phyloP scores from a whole-genome alignment of 2,797 vertebrate genomes.

The Rhinophrynus dorsalis region DNA sequence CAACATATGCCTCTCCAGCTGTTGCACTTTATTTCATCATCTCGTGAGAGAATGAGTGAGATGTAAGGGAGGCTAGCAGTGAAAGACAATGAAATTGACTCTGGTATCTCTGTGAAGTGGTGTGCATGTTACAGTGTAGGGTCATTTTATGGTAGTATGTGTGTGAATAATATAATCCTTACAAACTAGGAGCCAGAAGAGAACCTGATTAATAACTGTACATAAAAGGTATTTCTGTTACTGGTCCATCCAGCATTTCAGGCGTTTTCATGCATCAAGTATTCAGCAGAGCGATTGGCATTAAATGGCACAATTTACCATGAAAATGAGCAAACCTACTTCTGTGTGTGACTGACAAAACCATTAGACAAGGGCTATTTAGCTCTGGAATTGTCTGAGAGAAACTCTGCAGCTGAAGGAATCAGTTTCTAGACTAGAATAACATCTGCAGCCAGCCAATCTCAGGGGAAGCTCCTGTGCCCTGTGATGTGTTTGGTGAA shows the following conservation, averaged over 20 bases:
- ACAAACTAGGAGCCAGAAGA: too few species aligned
- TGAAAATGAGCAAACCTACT: conserved; percentile 48
- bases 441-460: conserved; percentile 67
- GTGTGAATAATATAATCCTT: too few species aligned
- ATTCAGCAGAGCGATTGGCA: conserved; percentile 52
- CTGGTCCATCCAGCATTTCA: neutral
- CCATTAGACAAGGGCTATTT: conserved; percentile 66
- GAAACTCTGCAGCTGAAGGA: conserved; percentile 61
- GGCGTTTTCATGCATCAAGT: conserved; percentile 26
- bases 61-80: too few species aligned
- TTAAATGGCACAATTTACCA: conserved; percentile 57
- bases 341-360: conserved; percentile 53
- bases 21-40: too few species aligned
- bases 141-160: too few species aligned
- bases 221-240: neutral
- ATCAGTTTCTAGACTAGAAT: conserved; percentile 61
- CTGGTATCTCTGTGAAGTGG: too few species aligned
- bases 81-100: too few species aligned
- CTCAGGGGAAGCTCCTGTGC: conserved; percentile 61
- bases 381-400: conserved; percentile 62
- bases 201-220: too few species aligned
- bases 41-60: too few species aligned
- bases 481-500: conserved; percentile 60
- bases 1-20: too few species aligned
- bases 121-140: too few species aligned